Percentiles rank a stretch among this genome's conserved stretches.
Evolutionary conservation across 1,140 invertebrate species (phyloP).

Genomic region (Trachymyrmex cornetzi): DNA sequence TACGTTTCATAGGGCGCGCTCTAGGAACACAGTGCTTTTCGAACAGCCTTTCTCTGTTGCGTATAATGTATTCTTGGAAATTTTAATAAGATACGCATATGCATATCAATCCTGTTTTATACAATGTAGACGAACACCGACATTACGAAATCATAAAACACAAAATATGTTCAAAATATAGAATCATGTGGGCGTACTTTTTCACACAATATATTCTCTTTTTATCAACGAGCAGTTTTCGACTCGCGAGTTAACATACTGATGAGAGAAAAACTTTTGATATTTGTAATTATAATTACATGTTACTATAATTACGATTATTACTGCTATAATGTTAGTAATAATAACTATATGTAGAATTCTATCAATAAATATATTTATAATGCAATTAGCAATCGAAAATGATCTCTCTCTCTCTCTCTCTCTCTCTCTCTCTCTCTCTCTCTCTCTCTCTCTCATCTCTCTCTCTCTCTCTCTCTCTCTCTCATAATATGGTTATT

Average conservation of each 20-base stretch:
- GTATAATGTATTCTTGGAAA: constrained; percentile 21
- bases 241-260: background rate
- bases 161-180: background rate
- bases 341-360: no score
- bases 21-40: background rate
- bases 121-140: background rate
- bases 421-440: no score
- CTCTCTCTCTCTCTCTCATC: no score
- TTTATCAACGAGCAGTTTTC: background rate
- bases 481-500: no score
- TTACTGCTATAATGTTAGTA: no score
- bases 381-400: no score
- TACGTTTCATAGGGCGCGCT: background rate
- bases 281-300: no score
- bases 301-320: no score
- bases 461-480: no score
- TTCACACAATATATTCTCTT: background rate
- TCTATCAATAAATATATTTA: no score
- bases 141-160: constrained; percentile 5
- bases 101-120: background rate
- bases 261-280: no score
- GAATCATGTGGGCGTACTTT: background rate
- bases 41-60: constrained; percentile 7
- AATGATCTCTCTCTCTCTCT: no score
- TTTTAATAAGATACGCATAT: constrained; percentile 27